A percentile compares a stretch with the other conserved stretches of the same genome.
phyloP scores from a whole-genome alignment of 2,113 vertebrate genomes.

The Gorsachius goisagi region DNA sequence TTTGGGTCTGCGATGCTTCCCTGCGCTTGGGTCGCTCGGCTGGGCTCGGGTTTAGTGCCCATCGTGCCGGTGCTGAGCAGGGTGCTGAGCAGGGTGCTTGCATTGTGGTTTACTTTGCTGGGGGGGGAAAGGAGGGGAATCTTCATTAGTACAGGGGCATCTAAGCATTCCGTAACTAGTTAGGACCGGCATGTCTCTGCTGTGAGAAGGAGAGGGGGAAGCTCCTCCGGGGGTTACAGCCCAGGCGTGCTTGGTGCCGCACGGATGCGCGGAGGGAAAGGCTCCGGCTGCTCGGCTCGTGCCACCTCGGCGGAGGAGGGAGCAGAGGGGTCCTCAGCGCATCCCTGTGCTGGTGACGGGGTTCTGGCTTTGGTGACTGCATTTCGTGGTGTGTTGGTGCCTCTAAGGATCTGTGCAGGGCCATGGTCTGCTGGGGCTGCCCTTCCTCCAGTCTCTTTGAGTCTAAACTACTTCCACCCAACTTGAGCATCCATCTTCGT shows the following conservation, averaged over 20 bases:
- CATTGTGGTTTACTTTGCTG: accelerated
- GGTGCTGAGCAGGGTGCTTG: accelerated
- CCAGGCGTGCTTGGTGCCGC: not conserved
- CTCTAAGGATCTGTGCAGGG: not conserved
- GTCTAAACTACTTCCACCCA: not conserved
- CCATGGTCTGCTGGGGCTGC: not conserved
- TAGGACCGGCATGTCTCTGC: not conserved
- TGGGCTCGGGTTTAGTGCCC: too few relatives aligned
- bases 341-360: not conserved
- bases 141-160: accelerated
- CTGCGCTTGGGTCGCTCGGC: accelerated
- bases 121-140: not conserved
- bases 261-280: accelerated
- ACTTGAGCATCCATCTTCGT: not conserved
- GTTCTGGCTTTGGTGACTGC: not conserved
- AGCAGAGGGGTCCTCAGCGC: accelerated
- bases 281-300: not conserved
- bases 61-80: accelerated
- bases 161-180: accelerated
- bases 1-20: not conserved
- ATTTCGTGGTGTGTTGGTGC: accelerated
- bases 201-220: not conserved
- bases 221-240: not conserved
- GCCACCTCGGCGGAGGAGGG: accelerated
- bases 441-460: not conserved